Evolutionary conservation across 1,140 invertebrate species (phyloP).

Genomic region (Dendrolimus punctatus): DNA sequence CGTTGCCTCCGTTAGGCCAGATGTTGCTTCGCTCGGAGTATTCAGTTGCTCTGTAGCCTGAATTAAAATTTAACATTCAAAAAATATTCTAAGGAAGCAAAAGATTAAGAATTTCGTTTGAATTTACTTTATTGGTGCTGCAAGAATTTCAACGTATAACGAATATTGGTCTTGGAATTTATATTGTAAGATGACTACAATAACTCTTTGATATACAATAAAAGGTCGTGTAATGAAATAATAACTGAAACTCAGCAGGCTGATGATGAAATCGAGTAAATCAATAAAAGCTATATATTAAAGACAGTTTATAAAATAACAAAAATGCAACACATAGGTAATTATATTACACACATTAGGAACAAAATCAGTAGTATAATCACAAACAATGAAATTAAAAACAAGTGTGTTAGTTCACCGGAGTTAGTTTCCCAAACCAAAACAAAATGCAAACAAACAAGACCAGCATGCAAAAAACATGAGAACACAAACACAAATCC

Average conservation of each 20-base stretch:
- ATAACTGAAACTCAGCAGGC: conserved; percentile 18
- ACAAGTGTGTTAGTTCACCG: conserved; percentile 38
- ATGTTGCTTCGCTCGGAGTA: conserved; percentile 19
- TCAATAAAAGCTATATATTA: too few relatives aligned
- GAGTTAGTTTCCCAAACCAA: conserved; percentile 33
- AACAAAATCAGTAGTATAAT: conserved; percentile 7
- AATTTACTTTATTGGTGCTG: too few relatives aligned
- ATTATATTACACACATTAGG: conserved; percentile 15
- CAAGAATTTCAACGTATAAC: too few relatives aligned
- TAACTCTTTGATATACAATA: too few relatives aligned
- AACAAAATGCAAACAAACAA: conserved; percentile 15
- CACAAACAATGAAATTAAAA: conserved; percentile 25
- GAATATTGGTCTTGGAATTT: too few relatives aligned
- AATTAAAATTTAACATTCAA: conserved; percentile 14
- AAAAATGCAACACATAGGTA: conserved; percentile 4
- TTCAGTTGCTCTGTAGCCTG: conserved; percentile 66
- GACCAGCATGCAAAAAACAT: conserved; percentile 34
- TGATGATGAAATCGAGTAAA: too few relatives aligned
- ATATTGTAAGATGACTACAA: too few relatives aligned
- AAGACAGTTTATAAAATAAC: too few relatives aligned
- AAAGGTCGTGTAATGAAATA: too few relatives aligned
- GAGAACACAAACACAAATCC: conserved; percentile 20
- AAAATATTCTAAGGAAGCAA: too few relatives aligned
- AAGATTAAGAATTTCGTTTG: too few relatives aligned
- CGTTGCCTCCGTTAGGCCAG: conserved; percentile 18